Percentiles rank a stretch among this genome's conserved stretches.
Evolutionary conservation across 2,888 invertebrate genomes (phyloP).

Genomic region (Ischnus inquisitorius): DNA sequence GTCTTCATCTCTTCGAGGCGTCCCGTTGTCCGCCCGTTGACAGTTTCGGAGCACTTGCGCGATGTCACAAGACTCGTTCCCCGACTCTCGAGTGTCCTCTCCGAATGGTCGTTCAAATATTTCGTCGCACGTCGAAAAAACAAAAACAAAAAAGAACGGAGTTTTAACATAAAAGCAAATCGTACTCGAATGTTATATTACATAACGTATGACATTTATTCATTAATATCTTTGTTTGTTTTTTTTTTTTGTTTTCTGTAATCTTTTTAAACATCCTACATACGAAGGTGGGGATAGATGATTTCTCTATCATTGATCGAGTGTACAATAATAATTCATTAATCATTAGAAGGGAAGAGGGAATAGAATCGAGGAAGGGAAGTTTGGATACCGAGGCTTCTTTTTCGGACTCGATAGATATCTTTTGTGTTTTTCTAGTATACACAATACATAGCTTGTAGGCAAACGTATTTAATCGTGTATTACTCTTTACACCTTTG

Average conservation of each 20-base stretch:
- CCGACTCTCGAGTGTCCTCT: slow-evolving; percentile 38
- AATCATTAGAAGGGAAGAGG: slow-evolving; percentile 27
- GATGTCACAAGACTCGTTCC: slow-evolving; percentile 53
- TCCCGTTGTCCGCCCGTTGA: slow-evolving; percentile 17
- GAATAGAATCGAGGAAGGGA: slow-evolving; percentile 25
- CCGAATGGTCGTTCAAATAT: slow-evolving; percentile 46
- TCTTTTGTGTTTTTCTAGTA: slow-evolving; percentile 36
- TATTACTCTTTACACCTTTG: slow-evolving; percentile 38
- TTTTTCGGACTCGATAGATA: slow-evolving; percentile 43
- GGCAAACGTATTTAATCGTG: slow-evolving; percentile 33
- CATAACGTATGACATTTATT: slow-evolving; percentile 72
- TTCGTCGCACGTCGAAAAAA: slow-evolving; percentile 23
- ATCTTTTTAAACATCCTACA: slow-evolving; percentile 62
- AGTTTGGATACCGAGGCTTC: slow-evolving; percentile 44
- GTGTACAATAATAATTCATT: slow-evolving; percentile 56
- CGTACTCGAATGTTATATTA: slow-evolving; percentile 59
- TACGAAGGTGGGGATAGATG: slow-evolving; percentile 54
- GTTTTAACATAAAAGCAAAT: neutral
- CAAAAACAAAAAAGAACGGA: neutral
- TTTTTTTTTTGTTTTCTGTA: slow-evolving; percentile 56
- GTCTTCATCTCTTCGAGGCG: slow-evolving; percentile 76
- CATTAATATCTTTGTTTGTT: slow-evolving; percentile 64
- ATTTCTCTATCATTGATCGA: slow-evolving; percentile 62
- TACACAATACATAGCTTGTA: slow-evolving; percentile 52
- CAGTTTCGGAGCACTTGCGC: slow-evolving; percentile 89